These are phyloP conservation scores for Odobenus rosmarus DNA, from an alignment of 2,113 vertebrate species.

Conservation along the genomic window DNA sequence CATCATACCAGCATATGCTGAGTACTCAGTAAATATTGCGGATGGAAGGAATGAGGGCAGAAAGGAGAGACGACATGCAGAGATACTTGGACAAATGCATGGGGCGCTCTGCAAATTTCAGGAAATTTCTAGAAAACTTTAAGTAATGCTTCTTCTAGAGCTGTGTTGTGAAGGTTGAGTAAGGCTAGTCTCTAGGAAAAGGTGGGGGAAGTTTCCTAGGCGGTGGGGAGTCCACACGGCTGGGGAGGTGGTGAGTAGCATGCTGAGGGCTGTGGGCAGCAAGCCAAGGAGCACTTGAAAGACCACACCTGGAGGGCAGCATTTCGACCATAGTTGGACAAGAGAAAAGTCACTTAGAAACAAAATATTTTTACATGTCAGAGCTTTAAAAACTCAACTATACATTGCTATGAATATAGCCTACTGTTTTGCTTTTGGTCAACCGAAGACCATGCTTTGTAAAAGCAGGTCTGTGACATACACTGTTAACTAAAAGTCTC, in stretches of 20 bases:
- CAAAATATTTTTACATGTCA: background rate
- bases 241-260: background rate
- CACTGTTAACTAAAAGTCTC: background rate
- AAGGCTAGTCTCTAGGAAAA: background rate
- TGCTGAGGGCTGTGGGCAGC: fast-evolving
- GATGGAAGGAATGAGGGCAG: background rate
- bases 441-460: background rate
- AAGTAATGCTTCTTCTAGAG: background rate
- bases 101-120: background rate
- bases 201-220: background rate
- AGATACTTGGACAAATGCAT: background rate
- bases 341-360: background rate
- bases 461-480: background rate
- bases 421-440: background rate
- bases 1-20: too few species aligned
- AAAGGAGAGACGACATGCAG: background rate
- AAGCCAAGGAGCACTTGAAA: background rate
- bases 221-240: too few species aligned
- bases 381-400: background rate
- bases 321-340: background rate
- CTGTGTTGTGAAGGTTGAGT: background rate
- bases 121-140: background rate
- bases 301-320: background rate
- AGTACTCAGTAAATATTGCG: background rate
- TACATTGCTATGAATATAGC: background rate